Evolutionary conservation across 2,888 invertebrate genomes (phyloP).

Genomic region (Eupelmus urozonus): DNA sequence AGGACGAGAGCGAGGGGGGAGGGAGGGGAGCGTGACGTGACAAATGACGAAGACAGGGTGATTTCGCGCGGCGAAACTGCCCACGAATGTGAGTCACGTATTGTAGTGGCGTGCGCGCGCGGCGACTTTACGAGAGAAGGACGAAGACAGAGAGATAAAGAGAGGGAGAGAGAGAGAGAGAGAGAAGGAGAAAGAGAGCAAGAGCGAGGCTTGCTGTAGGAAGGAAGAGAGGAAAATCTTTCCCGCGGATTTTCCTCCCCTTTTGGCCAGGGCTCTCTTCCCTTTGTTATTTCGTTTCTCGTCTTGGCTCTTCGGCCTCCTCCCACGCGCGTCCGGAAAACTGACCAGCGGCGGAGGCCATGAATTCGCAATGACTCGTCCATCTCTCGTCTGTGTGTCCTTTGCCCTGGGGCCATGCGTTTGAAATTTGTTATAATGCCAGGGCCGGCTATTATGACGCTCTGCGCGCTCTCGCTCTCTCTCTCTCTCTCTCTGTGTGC

Average conservation of each 20-base stretch:
- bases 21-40: conserved; percentile 40
- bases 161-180: conserved; percentile 11
- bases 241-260: conserved; percentile 41
- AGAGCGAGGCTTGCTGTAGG: not conserved
- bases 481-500: not conserved
- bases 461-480: conserved; percentile 16
- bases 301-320: conserved; percentile 6
- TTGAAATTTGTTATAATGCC: conserved; percentile 49
- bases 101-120: conserved; percentile 44
- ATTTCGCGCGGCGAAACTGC: conserved; percentile 47
- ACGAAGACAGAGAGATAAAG: conserved; percentile 26
- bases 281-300: conserved; percentile 37
- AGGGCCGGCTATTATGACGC: conserved; percentile 9
- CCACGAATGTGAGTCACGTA: conserved; percentile 58
- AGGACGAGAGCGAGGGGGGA: not conserved
- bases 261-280: too few relatives aligned
- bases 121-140: conserved; percentile 51
- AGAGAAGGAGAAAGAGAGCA: conserved; percentile 13
- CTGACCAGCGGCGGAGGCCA: conserved; percentile 44
- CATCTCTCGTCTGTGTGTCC: not conserved
- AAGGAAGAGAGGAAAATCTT: conserved; percentile 36
- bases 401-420: conserved; percentile 47
- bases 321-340: not conserved
- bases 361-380: conserved; percentile 55
- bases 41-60: conserved; percentile 57